phyloP scores from a whole-genome alignment of 2,888 invertebrate genomes.

The Hydroisotoma schaefferi region DNA sequence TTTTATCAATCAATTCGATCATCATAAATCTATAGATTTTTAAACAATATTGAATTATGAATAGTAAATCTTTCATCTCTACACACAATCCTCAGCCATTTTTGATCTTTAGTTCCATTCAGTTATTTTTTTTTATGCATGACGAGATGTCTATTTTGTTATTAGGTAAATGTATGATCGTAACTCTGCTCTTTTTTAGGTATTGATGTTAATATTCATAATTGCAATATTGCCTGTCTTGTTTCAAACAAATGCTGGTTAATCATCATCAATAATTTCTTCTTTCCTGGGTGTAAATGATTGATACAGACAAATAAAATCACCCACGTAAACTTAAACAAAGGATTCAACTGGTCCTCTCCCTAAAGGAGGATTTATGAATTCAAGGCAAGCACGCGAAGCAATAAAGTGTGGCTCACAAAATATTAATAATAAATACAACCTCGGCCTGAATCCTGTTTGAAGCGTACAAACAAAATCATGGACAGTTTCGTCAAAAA shows the following conservation, averaged over 20 bases:
- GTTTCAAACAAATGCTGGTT: conserved; percentile 9
- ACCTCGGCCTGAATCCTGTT: conserved; percentile 9
- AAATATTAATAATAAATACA: conserved; percentile 8
- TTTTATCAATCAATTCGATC: conserved; percentile 12
- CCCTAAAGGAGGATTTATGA: not conserved
- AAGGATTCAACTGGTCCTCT: not conserved
- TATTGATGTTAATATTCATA: conserved; percentile 21
- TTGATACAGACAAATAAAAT: conserved; percentile 22
- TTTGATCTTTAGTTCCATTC: conserved; percentile 18
- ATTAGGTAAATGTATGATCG: conserved; percentile 4
- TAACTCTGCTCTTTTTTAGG: conserved; percentile 12
- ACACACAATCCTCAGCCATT: conserved; percentile 35
- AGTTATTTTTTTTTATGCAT: conserved; percentile 12
- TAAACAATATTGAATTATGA: conserved; percentile 34
- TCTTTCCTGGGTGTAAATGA: conserved; percentile 21
- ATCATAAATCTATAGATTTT: conserved; percentile 21
- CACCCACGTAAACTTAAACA: conserved; percentile 6
- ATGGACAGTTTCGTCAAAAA: conserved; percentile 8
- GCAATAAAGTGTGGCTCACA: conserved; percentile 1
- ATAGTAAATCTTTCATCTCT: conserved; percentile 29
- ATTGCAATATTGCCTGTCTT: conserved; percentile 14
- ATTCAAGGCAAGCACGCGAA: conserved; percentile 7
- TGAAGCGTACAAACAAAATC: conserved; percentile 10
- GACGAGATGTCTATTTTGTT: not conserved
- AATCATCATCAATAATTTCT: conserved; percentile 6